Percentiles rank a stretch among this genome's conserved stretches.
These are phyloP conservation scores for Semicossyphus pulcher DNA, from an alignment of 2,113 vertebrate species.

Conservation along the genomic window DNA sequence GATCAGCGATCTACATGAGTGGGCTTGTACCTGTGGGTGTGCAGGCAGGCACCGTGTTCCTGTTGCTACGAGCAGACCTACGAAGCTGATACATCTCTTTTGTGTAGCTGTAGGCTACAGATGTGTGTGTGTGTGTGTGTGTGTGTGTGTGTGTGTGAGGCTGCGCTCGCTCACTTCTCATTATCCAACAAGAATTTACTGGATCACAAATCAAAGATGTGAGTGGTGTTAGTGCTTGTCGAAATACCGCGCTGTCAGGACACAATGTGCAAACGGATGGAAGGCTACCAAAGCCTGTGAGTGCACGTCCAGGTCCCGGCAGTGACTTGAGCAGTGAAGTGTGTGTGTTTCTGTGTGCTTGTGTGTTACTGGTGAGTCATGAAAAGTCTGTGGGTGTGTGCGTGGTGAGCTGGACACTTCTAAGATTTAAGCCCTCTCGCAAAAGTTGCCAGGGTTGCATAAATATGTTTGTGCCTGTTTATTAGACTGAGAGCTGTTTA, in stretches of 20 bases:
- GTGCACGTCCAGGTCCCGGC: conserved; percentile 46
- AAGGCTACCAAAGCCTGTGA: conserved; percentile 49
- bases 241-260: conserved; percentile 49
- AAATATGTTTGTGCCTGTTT: conserved; percentile 48
- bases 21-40: conserved; percentile 70
- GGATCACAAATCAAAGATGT: conserved; percentile 61
- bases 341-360: conserved; percentile 23
- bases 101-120: conserved; percentile 68
- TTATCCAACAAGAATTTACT: conserved; percentile 60
- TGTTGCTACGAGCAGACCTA: conserved; percentile 53
- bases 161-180: conserved; percentile 45
- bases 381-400: conserved; percentile 32
- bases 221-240: conserved; percentile 58
- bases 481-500: conserved; percentile 43
- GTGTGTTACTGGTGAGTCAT: conserved; percentile 30
- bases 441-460: conserved; percentile 36
- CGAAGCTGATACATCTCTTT: conserved; percentile 56
- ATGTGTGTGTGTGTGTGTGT: conserved; percentile 35
- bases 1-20: conserved; percentile 62
- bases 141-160: conserved; percentile 22
- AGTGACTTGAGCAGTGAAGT: conserved; percentile 36
- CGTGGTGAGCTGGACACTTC: conserved; percentile 38
- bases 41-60: conserved; percentile 31
- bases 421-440: conserved; percentile 24
- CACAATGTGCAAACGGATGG: conserved; percentile 41